Base-by-base conservation (phyloP, 2,113 vertebrate species). In the Aegotheles bennettii region DNA sequence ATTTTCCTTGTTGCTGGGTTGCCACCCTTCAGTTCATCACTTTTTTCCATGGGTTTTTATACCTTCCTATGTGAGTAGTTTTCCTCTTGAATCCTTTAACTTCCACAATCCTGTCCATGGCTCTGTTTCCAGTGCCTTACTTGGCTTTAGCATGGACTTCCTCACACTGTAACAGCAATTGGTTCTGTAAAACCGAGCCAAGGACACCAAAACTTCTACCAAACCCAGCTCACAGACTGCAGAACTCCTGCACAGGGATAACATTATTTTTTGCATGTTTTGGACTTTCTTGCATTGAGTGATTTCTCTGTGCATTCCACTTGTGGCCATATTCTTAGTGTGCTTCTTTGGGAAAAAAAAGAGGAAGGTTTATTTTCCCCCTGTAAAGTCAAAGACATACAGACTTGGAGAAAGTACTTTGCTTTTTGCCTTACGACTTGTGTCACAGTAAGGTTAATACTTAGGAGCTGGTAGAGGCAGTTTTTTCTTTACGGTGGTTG, bases 341-440 rank as follows among this genome's bases (percentile, higher is more conserved):
- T 50, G 33, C 7, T 63, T 75, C 24, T 70, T 13, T 17, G 24
- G 6, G 11, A 2, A 4, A 16, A 63, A 79, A 42, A 36, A 10
- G 15, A 20, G 20, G 5, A 10, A 2, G 5, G 0, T 6, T 3
- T n/a, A n/a, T n/a, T 5, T 31, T 8, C 7, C 7, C 5, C 7
- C 6, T 59, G 3, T 76, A 35, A 69, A 77, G 31, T 54, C 29
- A 78, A 47, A 82, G 21, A 28, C 23, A 21, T 4, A 61, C 3
- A 67, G 26, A 64, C 23, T 42, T 63, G 28, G 56, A 61, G 29
- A 59, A 91, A 33, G 15, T 28, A 33, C 13, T 90, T 85, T 61
- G 8, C 10, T 78, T 79, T 91, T 59, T 90, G 42, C 28, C 19
- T 85, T 71, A 53, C 0, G 0, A 12, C 35, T 85, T 85, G 20